Evolutionary conservation across 2,797 vertebrate species (phyloP), one percentile per base, ranked within the genome.

Genomic region (Yasuhikotakia modesta): DNA sequence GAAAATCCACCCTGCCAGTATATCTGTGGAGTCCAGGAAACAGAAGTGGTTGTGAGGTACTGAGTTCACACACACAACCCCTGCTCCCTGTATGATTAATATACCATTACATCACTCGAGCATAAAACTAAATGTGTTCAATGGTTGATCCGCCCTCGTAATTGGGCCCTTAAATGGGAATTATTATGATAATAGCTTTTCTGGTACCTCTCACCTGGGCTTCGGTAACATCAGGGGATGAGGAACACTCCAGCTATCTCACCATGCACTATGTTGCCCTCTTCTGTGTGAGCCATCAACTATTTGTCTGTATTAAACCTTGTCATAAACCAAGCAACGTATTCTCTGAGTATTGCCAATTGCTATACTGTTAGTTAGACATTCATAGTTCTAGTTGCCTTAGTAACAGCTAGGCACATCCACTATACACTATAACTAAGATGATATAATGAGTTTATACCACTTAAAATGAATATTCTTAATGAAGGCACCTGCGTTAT

Each of bases 221-320:
- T 5, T 73, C 30, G 52, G 46, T 12, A 16, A 35, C 27, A 48
- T 39, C 30, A 39, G 17, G 22, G 57, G 57, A 60, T 60, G 21
- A 5, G 14, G 57, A 60, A 60, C 14, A 6, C 24, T 60, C 24
- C 57, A 64, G 30, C 27, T 52, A 14, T 64, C 30, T 43, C 13
- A 3, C 46, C 69, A 53, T 46, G 21, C 16, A 58, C 39, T 61
- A 24, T 8, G 71, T 71, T 71, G 53, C 35, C 10, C 32, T 53
- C 30, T 43, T 8, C 48, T 53, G 19, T 46, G 4, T 24, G 39
- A 24, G 35, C 30, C 70, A 39, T 21, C n/a, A 65, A 64, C 69
- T 70, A 80, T 80, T 70, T 69, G 22, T 76, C 79, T 81, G 67
- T 27, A 60, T 60, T 60, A 57, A 57, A 14, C 21, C 19, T 57